These are phyloP conservation scores for Tenthredo mesomela DNA, from an alignment of 2,888 invertebrate genomes.

Conservation along the genomic window DNA sequence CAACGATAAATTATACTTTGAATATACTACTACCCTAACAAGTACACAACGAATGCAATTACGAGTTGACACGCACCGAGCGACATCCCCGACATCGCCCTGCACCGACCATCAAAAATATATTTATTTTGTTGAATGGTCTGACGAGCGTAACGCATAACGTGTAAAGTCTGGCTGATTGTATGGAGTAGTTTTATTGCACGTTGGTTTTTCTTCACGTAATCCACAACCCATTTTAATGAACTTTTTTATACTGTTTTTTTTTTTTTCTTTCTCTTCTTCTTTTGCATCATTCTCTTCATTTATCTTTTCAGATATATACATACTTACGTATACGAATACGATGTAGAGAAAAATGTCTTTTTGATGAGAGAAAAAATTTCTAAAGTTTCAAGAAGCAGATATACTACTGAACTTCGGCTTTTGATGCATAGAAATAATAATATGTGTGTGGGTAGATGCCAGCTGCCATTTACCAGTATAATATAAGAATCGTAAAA, in stretches of 20 bases:
- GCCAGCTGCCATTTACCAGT: background rate
- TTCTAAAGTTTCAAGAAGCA: background rate
- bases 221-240: slow-evolving; percentile 5
- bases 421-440: background rate
- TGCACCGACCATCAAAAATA: slow-evolving; percentile 22
- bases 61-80: slow-evolving; percentile 50
- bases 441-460: background rate
- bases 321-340: background rate
- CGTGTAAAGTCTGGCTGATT: background rate
- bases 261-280: background rate
- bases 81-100: slow-evolving; percentile 27
- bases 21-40: background rate
- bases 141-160: background rate
- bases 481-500: slow-evolving; percentile 30
- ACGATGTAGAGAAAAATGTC: background rate
- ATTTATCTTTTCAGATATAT: background rate
- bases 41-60: slow-evolving; percentile 47
- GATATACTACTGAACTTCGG: background rate
- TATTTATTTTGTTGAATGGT: slow-evolving; percentile 18
- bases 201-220: background rate
- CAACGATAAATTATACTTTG: slow-evolving; percentile 36
- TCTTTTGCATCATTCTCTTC: background rate
- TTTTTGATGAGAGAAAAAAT: background rate
- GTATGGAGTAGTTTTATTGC: background rate
- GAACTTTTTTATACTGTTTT: background rate